Percentiles rank a stretch among this genome's conserved stretches.
Evolutionary conservation across 2,113 vertebrate genomes (phyloP).

Genomic region (Uria aalge): DNA sequence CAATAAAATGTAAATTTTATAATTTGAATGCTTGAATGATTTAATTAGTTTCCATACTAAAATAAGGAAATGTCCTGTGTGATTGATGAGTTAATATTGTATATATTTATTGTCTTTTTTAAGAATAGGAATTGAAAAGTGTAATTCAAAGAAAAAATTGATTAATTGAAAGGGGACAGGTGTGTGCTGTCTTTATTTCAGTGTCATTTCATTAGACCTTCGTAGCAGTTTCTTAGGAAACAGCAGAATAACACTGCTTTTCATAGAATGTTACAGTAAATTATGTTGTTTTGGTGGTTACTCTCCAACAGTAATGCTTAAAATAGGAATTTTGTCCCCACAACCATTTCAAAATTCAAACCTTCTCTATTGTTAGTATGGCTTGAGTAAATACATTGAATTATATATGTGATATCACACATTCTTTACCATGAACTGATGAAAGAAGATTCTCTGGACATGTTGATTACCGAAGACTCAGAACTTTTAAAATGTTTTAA

Average conservation of each 20-base stretch:
- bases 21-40: neutral
- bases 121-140: neutral
- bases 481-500: neutral
- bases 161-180: neutral
- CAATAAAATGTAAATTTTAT: neutral
- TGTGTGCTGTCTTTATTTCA: neutral
- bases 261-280: neutral
- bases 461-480: neutral
- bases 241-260: neutral
- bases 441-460: neutral
- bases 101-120: neutral
- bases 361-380: neutral
- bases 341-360: neutral
- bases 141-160: neutral
- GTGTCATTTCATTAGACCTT: neutral
- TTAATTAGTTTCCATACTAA: neutral
- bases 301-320: neutral
- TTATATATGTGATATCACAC: neutral
- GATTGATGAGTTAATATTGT: neutral
- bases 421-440: neutral
- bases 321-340: neutral
- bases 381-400: neutral
- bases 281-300: neutral
- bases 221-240: neutral
- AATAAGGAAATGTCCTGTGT: neutral